Conservation (phyloP, 2,888 invertebrate species). For the Drosophila falleni region DNA sequence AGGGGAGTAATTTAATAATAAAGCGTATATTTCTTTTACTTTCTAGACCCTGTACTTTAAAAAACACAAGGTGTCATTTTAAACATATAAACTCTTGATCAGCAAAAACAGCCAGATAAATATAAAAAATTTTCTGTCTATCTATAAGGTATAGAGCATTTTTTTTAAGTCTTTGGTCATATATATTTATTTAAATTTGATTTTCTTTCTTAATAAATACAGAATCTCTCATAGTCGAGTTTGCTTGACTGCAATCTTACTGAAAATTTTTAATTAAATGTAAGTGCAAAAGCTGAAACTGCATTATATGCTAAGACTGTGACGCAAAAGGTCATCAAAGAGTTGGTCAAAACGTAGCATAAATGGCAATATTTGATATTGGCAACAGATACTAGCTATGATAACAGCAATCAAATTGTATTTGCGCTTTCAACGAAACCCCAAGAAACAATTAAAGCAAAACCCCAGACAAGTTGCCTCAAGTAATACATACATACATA, state of each 20-base stretch:
- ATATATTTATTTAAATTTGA: too few species aligned
- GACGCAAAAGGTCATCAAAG: conserved; percentile 4
- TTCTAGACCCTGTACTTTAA: neutral
- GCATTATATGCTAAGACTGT: neutral
- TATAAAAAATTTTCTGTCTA: too few species aligned
- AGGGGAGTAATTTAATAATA: conserved; percentile 72
- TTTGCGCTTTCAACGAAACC: conserved; percentile 69
- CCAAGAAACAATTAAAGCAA: conserved; percentile 72
- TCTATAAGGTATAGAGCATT: too few species aligned
- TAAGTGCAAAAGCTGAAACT: conserved; percentile 53
- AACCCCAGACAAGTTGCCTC: conserved; percentile 20
- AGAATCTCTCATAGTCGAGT: neutral
- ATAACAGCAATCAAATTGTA: conserved; percentile 65
- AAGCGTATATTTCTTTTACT: conserved; percentile 40
- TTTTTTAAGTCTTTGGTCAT: too few species aligned
- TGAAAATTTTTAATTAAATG: conserved; percentile 68
- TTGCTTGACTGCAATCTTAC: neutral
- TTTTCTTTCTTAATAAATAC: too few species aligned
- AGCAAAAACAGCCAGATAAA: too few species aligned
- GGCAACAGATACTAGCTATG: conserved; percentile 1
- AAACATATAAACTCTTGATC: too few species aligned
- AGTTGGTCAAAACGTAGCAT: conserved; percentile 13
- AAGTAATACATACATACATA: conserved; percentile 39
- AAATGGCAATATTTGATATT: conserved; percentile 11
- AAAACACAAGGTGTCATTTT: too few species aligned